A percentile compares a stretch with the other conserved stretches of the same genome.
Evolutionary conservation across 2,888 invertebrate genomes (phyloP).

Genomic region (Melanostoma mellinum): DNA sequence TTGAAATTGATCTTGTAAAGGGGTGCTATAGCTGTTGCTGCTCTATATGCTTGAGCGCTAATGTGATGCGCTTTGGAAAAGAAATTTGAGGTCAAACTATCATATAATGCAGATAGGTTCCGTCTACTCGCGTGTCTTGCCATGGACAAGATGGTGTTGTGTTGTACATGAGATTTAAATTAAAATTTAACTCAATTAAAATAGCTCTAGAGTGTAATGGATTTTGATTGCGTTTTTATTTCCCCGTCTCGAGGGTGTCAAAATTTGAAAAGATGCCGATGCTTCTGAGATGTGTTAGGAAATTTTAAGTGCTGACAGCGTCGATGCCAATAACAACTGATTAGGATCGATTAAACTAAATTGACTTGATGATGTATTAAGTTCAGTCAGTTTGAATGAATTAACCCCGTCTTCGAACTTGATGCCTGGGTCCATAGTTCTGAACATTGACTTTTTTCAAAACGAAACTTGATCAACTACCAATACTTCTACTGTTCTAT

Average conservation of each 20-base stretch:
- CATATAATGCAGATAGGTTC: conserved; percentile 13
- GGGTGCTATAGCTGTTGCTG: background rate
- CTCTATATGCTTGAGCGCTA: conserved; percentile 11
- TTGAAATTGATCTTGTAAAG: conserved; percentile 39
- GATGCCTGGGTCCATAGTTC: no score
- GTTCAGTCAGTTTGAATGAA: no score
- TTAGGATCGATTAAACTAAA: conserved; percentile 34
- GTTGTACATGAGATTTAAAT: conserved; percentile 36
- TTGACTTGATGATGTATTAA: no score
- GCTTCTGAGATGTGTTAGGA: conserved; percentile 9
- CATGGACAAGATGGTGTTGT: background rate
- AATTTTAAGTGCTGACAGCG: conserved; percentile 20
- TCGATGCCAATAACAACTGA: conserved; percentile 40
- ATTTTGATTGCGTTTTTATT: background rate
- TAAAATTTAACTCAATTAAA: conserved; percentile 49
- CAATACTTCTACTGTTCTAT: no score
- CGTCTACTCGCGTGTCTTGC: background rate
- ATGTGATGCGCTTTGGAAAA: conserved; percentile 20
- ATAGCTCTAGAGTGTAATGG: conserved; percentile 10
- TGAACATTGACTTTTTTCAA: no score
- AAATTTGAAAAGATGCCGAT: conserved; percentile 7
- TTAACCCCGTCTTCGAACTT: no score
- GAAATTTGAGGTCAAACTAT: conserved; percentile 57
- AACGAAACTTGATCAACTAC: no score
- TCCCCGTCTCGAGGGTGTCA: background rate